These are phyloP conservation scores for Ormyrus labotus DNA, from an alignment of 2,888 invertebrate species.

Conservation along the genomic window DNA sequence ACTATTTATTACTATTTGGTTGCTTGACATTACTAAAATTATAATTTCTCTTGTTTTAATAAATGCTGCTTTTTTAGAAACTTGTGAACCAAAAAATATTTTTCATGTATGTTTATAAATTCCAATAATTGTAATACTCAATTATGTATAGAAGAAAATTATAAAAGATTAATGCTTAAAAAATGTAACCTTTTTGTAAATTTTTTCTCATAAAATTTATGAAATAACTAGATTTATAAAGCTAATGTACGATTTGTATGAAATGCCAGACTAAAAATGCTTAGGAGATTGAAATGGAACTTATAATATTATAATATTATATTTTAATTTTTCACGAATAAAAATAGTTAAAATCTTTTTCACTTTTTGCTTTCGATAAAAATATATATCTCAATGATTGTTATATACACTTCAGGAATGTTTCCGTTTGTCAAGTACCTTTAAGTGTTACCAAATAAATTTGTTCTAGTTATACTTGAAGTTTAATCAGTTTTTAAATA, in stretches of 20 bases:
- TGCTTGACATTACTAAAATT: slow-evolving; percentile 36
- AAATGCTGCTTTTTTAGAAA: slow-evolving; percentile 36
- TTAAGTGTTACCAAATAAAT: not conserved
- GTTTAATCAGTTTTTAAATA: too few species aligned
- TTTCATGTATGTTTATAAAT: too few species aligned
- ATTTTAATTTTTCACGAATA: slow-evolving; percentile 2
- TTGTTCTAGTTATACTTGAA: too few species aligned
- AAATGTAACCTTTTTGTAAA: slow-evolving; percentile 13
- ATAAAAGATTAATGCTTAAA: not conserved
- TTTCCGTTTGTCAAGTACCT: not conserved
- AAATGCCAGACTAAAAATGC: not conserved
- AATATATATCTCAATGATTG: slow-evolving; percentile 29
- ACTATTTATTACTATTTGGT: too few species aligned
- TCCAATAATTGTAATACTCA: too few species aligned
- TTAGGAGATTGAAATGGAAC: not conserved
- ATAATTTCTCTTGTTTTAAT: slow-evolving; percentile 44
- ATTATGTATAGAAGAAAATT: not conserved
- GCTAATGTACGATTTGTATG: slow-evolving; percentile 8
- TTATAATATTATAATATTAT: slow-evolving; percentile 8
- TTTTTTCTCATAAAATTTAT: slow-evolving; percentile 12
- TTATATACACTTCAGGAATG: slow-evolving; percentile 1
- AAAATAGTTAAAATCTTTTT: slow-evolving; percentile 18
- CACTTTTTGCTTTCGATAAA: slow-evolving; percentile 17
- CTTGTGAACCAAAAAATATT: not conserved
- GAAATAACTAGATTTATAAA: slow-evolving; percentile 4